Percentiles rank a stretch among this genome's conserved stretches.
These are phyloP conservation scores for zebrafish (Danio rerio) DNA, from an alignment of 2,113 vertebrate species.

Conservation along the genomic window GRCz12tu NC_133178.1:11266501-11267000, in stretches of 20 bases:
- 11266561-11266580: background rate
- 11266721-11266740: constrained; percentile 63
- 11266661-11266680: constrained; percentile 72
- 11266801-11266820: background rate
- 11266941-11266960: fast-evolving
- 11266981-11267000: constrained; percentile 66
- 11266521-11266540: constrained; percentile 67
- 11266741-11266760: constrained; percentile 64
- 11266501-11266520: constrained; percentile 61
- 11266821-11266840: too few species aligned
- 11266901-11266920: constrained; percentile 60
- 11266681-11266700: constrained; percentile 74
- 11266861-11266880: constrained; percentile 56
- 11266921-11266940: constrained; percentile 48
- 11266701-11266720: constrained; percentile 76
- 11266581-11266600: background rate
- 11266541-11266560: background rate
- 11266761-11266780: constrained; percentile 52
- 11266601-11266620: background rate
- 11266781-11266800: constrained; percentile 64
- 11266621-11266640: constrained; percentile 61
- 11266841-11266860: background rate
- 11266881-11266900: constrained; percentile 71
- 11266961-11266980: constrained; percentile 43
- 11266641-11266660: constrained; percentile 64